Conservation (phyloP, 2,888 invertebrate genomes). For the Oasisia sp. region DNA sequence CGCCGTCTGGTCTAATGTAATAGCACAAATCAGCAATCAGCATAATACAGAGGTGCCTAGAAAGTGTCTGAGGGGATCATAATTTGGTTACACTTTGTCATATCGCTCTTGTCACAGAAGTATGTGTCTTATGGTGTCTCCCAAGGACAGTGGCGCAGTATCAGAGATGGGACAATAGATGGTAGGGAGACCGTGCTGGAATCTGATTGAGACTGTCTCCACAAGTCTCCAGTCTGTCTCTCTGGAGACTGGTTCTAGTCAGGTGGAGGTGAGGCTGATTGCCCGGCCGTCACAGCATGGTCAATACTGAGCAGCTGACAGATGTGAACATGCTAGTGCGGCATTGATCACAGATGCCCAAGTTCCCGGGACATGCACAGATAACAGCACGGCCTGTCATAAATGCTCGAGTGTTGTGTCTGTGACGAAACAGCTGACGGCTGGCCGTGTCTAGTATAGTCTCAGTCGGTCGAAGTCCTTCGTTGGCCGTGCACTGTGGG, state of each 20-base stretch:
- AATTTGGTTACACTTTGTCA: not conserved
- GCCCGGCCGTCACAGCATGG: not conserved
- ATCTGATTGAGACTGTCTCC: not conserved
- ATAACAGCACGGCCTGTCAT: constrained; percentile 8
- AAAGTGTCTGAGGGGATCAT: not conserved
- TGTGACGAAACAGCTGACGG: not conserved
- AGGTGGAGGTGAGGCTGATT: not conserved
- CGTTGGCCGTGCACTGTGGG: not conserved
- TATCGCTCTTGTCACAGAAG: not conserved
- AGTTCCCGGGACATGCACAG: not conserved
- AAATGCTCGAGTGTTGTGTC: not conserved
- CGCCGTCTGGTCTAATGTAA: not conserved
- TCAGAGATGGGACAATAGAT: not conserved
- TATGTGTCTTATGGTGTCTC: not conserved
- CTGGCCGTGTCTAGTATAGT: no score
- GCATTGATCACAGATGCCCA: not conserved
- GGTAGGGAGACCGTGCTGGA: not conserved
- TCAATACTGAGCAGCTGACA: not conserved
- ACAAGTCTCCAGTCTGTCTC: not conserved
- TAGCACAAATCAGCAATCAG: not conserved
- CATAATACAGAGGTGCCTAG: constrained; percentile 10
- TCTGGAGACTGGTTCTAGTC: not conserved
- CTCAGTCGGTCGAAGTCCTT: not conserved
- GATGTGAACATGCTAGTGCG: not conserved
- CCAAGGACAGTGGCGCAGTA: not conserved